phyloP scores from a whole-genome alignment of 2,888 invertebrate genomes.

The Orthosia incerta region DNA sequence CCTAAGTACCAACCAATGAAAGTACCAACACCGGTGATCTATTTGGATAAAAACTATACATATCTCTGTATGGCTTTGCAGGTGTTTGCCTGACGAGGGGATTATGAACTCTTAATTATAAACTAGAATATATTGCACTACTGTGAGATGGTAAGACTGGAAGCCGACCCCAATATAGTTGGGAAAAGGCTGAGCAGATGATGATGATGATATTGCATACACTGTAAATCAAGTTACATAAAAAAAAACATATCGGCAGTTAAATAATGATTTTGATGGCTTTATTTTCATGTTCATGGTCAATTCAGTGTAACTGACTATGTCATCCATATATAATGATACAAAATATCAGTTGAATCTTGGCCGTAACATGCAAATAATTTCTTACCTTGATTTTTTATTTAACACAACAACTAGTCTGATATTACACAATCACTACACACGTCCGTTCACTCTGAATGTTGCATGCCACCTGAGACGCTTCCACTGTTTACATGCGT shows the following conservation, averaged over 20 bases:
- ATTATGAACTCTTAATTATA: constrained; percentile 23
- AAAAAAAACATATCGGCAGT: neutral
- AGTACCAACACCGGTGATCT: neutral
- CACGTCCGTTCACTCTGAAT: constrained; percentile 55
- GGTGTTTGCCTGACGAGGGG: neutral
- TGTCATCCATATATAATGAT: no score
- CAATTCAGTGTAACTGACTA: neutral
- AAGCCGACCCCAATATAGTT: no score
- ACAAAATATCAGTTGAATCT: constrained; percentile 24
- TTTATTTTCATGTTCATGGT: constrained; percentile 18
- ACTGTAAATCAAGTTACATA: neutral
- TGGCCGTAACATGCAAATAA: constrained; percentile 37
- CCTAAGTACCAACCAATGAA: neutral
- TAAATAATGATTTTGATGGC: constrained; percentile 14
- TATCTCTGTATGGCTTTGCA: neutral
- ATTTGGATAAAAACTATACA: neutral
- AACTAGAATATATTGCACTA: constrained; percentile 16
- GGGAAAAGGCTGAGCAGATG: no score
- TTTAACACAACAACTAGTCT: constrained; percentile 43
- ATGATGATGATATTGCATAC: no score
- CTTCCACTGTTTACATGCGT: constrained; percentile 44
- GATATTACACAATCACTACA: constrained; percentile 51
- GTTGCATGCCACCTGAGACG: constrained; percentile 55
- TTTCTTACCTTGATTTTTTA: constrained; percentile 62
- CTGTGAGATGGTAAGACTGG: no score